Percentiles rank a stretch among this genome's conserved stretches.
These are phyloP conservation scores for Drosophila barbarae DNA, from an alignment of 2,888 invertebrate species.

Conservation along the genomic window DNA sequence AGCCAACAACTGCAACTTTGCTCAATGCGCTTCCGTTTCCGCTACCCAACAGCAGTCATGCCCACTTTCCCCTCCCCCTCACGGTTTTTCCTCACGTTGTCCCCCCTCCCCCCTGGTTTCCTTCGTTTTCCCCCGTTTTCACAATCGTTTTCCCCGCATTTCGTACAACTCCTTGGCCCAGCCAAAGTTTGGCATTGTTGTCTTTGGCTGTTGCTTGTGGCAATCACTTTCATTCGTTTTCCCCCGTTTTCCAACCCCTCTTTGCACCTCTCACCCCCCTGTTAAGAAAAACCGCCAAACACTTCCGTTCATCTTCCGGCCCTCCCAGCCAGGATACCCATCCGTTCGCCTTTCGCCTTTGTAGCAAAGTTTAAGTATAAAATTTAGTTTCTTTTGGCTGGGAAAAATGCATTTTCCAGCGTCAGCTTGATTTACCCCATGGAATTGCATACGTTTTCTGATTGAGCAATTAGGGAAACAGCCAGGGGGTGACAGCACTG, in stretches of 20 bases:
- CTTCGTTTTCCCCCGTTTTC: conserved; percentile 1
- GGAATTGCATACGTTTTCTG: conserved; percentile 72
- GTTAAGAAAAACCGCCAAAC: conserved; percentile 62
- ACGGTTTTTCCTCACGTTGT: neutral
- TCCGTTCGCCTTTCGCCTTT: conserved; percentile 14
- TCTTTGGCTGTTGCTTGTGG: conserved; percentile 66
- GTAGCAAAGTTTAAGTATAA: conserved; percentile 58
- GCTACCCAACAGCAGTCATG: conserved; percentile 25
- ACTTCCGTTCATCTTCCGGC: conserved; percentile 51
- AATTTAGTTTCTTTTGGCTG: conserved; percentile 47
- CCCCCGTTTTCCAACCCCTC: conserved; percentile 9
- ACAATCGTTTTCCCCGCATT: conserved; percentile 12
- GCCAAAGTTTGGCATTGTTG: conserved; percentile 70
- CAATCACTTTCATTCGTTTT: conserved; percentile 66
- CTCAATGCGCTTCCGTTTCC: conserved; percentile 74
- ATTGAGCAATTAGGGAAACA: conserved; percentile 68
- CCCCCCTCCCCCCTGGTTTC: neutral
- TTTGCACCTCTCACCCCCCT: conserved; percentile 1
- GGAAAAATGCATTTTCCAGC: conserved; percentile 47
- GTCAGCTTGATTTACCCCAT: conserved; percentile 57
- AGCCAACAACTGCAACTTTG: conserved; percentile 73
- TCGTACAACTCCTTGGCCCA: conserved; percentile 28
- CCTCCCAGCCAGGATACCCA: conserved; percentile 19
- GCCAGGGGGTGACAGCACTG: neutral
- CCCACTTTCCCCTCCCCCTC: neutral